A percentile compares a stretch with the other conserved stretches of the same genome.
These are phyloP conservation scores for Oscheius sp. DNA, from an alignment of 2,888 invertebrate species.

Conservation along the genomic window DNA sequence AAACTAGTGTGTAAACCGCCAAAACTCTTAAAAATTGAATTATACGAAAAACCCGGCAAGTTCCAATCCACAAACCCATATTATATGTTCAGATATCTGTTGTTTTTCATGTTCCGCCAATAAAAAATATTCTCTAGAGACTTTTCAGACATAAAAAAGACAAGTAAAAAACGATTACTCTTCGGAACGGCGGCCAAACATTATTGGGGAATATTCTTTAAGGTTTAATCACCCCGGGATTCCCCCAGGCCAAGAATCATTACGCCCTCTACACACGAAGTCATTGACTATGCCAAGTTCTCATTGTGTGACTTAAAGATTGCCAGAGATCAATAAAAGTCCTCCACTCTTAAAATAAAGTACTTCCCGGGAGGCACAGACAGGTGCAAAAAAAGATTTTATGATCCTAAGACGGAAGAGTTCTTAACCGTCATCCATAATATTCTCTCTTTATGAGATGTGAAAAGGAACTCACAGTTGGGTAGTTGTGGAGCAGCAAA, in stretches of 20 bases:
- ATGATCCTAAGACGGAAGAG: slow-evolving; percentile 14
- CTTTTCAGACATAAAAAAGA: too few species aligned
- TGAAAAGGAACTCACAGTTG: slow-evolving; percentile 43
- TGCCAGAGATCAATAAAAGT: slow-evolving; percentile 19
- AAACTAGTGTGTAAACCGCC: too few species aligned
- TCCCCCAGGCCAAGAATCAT: background rate
- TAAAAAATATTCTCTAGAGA: too few species aligned
- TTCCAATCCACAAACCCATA: too few species aligned
- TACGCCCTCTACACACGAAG: slow-evolving; percentile 4
- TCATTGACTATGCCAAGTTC: slow-evolving; percentile 24
- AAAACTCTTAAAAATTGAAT: too few species aligned
- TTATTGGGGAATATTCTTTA: too few species aligned
- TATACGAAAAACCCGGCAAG: too few species aligned
- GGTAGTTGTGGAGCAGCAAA: slow-evolving; percentile 41
- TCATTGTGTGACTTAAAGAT: slow-evolving; percentile 25
- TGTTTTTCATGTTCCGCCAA: too few species aligned
- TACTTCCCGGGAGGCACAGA: background rate
- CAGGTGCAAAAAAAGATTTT: slow-evolving; percentile 28
- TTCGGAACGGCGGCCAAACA: too few species aligned
- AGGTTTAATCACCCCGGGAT: too few species aligned
- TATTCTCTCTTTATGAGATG: background rate
- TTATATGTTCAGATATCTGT: too few species aligned
- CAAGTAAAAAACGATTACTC: too few species aligned
- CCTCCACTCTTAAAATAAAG: slow-evolving; percentile 7
- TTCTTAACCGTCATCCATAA: slow-evolving; percentile 5